phyloP scores from a whole-genome alignment of 1,140 invertebrate species.

The Mesaphorura yosii region DNA sequence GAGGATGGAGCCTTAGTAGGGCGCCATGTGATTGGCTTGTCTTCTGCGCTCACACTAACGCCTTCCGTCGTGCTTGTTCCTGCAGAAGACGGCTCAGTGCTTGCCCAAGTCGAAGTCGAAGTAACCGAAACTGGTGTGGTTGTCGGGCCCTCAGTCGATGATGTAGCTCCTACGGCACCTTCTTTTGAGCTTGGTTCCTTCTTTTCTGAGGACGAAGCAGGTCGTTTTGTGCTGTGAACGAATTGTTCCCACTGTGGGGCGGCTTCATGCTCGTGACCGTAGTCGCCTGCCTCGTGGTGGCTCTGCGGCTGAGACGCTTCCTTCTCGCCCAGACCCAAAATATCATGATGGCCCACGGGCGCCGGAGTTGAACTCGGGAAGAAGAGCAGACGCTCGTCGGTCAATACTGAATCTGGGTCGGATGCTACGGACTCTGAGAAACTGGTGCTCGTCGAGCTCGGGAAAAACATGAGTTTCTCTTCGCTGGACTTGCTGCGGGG shows the following conservation, averaged over 20 bases:
- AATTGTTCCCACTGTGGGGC: too few species aligned
- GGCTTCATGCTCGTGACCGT: too few species aligned
- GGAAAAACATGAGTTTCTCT: slow-evolving; percentile 22
- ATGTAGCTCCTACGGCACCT: neutral
- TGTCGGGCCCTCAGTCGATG: slow-evolving; percentile 1
- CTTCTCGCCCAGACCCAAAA: too few species aligned
- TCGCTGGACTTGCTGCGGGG: neutral
- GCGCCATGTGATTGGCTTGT: slow-evolving; percentile 23
- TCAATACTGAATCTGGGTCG: neutral
- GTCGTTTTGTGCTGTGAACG: neutral
- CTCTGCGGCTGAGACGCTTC: too few species aligned
- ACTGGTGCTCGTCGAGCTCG: neutral
- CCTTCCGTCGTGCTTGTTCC: neutral
- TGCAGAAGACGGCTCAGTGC: neutral
- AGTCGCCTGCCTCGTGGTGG: too few species aligned
- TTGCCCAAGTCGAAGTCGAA: neutral
- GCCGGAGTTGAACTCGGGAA: slow-evolving; percentile 14
- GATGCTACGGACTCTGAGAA: too few species aligned
- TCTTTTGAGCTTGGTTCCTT: neutral
- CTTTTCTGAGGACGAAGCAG: neutral
- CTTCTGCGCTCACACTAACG: neutral
- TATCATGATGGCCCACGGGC: too few species aligned
- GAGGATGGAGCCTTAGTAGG: slow-evolving; percentile 9
- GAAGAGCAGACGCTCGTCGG: slow-evolving; percentile 8
- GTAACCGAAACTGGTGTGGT: slow-evolving; percentile 1